A percentile compares a stretch with the other conserved stretches of the same genome.
phyloP scores from a whole-genome alignment of 2,113 vertebrate genomes.

The Holacanthus passer region DNA sequence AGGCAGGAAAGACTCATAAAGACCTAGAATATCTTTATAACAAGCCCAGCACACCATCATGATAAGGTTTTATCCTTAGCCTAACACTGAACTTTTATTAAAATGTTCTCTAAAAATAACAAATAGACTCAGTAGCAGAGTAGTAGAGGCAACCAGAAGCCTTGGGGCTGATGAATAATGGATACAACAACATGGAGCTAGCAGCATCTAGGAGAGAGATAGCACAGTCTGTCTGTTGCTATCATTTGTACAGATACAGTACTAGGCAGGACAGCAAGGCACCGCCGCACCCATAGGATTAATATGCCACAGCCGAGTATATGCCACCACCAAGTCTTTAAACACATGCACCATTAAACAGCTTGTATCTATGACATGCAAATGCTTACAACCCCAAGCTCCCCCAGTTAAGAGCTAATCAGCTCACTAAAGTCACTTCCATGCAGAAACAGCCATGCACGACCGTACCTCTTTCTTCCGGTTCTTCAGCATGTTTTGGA shows the following conservation, averaged over 20 bases:
- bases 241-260: conserved; percentile 29
- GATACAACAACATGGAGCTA: conserved; percentile 60
- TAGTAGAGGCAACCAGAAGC: conserved; percentile 50
- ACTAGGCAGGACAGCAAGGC: conserved; percentile 19
- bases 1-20: conserved; percentile 9
- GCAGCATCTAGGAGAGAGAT: conserved; percentile 39
- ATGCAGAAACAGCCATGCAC: conserved; percentile 32
- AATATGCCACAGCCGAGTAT: conserved; percentile 31
- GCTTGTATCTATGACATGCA: conserved; percentile 40
- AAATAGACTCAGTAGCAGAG: conserved; percentile 36
- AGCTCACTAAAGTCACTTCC: conserved; percentile 2
- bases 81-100: conserved; percentile 22
- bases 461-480: conserved; percentile 95
- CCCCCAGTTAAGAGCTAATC: background rate
- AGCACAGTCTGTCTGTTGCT: conserved; percentile 35
- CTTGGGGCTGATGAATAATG: conserved; percentile 64
- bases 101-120: conserved; percentile 45
- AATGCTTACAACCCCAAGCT: conserved; percentile 11
- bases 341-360: conserved; percentile 48
- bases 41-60: conserved; percentile 3
- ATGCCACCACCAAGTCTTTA: conserved; percentile 22
- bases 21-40: background rate
- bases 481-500: conserved; percentile 96
- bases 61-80: background rate
- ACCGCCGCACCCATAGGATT: conserved; percentile 42